phyloP scores from a whole-genome alignment of 2,797 vertebrate species.

The Remorina albescens region DNA sequence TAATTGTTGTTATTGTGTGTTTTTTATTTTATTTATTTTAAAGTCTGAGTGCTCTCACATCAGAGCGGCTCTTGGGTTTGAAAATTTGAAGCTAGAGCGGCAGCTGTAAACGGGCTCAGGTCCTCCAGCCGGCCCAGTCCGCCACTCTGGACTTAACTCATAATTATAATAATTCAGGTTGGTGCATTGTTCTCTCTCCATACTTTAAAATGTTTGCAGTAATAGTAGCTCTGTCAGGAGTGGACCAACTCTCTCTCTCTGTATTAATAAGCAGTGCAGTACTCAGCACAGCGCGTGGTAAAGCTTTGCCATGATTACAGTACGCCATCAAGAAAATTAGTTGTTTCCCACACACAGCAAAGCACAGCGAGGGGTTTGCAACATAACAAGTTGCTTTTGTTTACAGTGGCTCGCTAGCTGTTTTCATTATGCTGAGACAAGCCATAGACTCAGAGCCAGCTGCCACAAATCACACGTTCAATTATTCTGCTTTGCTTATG shows the following conservation, averaged over 20 bases:
- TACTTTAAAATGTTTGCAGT: constrained; percentile 73
- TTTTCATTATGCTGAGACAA: constrained; percentile 85
- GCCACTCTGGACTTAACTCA: constrained; percentile 42
- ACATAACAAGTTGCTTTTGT: constrained; percentile 89
- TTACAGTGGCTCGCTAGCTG: constrained; percentile 88
- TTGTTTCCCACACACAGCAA: constrained; percentile 83
- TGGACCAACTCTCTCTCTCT: constrained; percentile 63
- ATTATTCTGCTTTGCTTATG: constrained; percentile 88
- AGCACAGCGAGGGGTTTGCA: constrained; percentile 81
- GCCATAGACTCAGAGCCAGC: constrained; percentile 86
- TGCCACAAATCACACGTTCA: constrained; percentile 86
- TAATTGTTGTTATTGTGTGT: constrained; percentile 44
- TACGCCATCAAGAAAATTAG: constrained; percentile 88
- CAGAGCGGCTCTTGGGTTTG: constrained; percentile 15
- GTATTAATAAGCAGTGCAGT: constrained; percentile 83
- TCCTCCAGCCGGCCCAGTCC: constrained; percentile 45
- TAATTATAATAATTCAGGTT: constrained; percentile 74
- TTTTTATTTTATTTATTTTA: no score
- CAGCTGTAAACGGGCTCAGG: constrained; percentile 19
- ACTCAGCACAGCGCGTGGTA: constrained; percentile 83
- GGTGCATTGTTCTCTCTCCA: constrained; percentile 40
- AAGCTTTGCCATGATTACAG: constrained; percentile 87
- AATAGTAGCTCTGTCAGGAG: constrained; percentile 77
- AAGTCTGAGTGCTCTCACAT: constrained; percentile 45
- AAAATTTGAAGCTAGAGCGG: constrained; percentile 20